phyloP scores from a whole-genome alignment of 2,797 vertebrate genomes.

The Babyrousa celebensis region DNA sequence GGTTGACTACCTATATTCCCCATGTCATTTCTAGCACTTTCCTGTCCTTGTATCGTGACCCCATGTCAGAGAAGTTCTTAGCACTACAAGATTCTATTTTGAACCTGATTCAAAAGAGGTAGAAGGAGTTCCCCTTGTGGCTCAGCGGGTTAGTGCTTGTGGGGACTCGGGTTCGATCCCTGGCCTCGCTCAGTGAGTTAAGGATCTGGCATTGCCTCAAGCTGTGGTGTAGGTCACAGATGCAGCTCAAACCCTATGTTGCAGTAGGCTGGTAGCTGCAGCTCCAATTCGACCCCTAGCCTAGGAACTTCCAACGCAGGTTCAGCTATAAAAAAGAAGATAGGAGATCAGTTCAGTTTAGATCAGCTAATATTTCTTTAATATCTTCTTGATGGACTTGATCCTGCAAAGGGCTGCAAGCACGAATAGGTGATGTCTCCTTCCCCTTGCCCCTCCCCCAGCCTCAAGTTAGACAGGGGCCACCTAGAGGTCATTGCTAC shows the following conservation, averaged over 20 bases:
- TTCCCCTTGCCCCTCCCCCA: neutral
- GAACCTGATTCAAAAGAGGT: constrained; percentile 35
- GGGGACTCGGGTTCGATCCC: no score
- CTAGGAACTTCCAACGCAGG: no score
- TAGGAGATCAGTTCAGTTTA: neutral
- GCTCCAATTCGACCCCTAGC: no score
- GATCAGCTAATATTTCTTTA: neutral
- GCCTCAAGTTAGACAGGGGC: neutral
- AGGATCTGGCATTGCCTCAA: no score
- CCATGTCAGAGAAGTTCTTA: neutral
- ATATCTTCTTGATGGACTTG: neutral
- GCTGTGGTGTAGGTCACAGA: no score
- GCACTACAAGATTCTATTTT: neutral
- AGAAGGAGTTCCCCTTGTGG: neutral
- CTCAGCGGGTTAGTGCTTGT: no score
- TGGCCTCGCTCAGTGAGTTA: no score
- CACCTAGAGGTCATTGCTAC: neutral
- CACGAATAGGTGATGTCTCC: neutral
- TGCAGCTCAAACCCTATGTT: no score
- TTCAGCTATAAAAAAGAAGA: no score
- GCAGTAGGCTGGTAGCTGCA: no score
- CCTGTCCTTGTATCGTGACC: neutral
- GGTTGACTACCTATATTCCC: neutral
- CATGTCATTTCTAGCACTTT: accelerated
- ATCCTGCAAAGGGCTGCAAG: neutral